Evolutionary conservation across 2,888 invertebrate species (phyloP).

Genomic region (Callinectes sapidus): DNA sequence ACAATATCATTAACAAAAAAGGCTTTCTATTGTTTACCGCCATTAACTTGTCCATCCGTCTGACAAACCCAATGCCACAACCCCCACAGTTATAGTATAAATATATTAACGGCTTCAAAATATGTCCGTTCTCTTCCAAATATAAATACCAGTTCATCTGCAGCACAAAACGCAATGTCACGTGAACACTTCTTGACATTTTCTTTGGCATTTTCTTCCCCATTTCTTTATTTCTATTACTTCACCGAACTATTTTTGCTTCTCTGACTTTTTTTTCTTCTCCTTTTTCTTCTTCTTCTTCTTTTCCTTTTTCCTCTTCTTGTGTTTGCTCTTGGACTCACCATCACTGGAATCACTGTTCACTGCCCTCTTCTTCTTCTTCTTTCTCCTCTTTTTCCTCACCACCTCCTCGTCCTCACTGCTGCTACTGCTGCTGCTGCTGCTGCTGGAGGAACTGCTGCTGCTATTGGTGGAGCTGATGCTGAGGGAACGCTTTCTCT

Average conservation of each 20-base stretch:
- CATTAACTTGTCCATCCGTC: no score
- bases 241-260: neutral
- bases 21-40: no score
- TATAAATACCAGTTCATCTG: no score
- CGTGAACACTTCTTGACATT: neutral
- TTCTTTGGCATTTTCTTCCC: neutral
- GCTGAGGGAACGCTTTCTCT: conserved; percentile 50
- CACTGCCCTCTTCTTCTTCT: conserved; percentile 56
- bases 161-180: no score
- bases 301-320: conserved; percentile 64
- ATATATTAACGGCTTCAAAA: no score
- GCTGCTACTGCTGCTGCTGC: conserved; percentile 49
- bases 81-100: no score
- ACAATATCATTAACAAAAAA: neutral
- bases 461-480: conserved; percentile 52
- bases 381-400: conserved; percentile 61
- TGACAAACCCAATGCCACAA: no score
- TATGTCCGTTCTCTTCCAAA: no score
- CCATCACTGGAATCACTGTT: conserved; percentile 60
- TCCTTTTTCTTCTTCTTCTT: conserved; percentile 64
- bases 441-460: conserved; percentile 41
- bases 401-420: conserved; percentile 59
- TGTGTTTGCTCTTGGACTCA: conserved; percentile 58
- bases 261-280: conserved; percentile 57
- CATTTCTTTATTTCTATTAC: no score